Evolutionary conservation across 2,113 vertebrate species (phyloP), one percentile per base, ranked within the genome.

Genomic region (Leptodactylus fuscus): DNA sequence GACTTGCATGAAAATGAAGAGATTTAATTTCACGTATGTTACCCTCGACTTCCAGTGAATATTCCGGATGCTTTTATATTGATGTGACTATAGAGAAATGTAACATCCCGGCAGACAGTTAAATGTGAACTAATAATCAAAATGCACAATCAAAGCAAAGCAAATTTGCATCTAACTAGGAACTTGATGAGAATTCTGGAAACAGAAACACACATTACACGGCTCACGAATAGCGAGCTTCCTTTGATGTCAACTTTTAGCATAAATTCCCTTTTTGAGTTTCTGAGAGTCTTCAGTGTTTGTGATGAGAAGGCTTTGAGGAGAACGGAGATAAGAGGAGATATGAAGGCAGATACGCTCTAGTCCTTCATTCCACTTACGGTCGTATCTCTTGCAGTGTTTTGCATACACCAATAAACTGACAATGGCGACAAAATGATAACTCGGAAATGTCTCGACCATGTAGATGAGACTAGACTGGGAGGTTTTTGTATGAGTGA

Each of bases 231-330:
- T 92, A 65, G 87, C 90, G 88, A 89, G 87, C 89, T 90, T 87
- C 88, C 90, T 95, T 95, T 96, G 92, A 95, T 94, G 89, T 93
- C 76, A 90, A 89, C 90, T 90, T 94, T 95, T 93, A 94, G 94
- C 94, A 96, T 95, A 93, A 90, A 95, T 94, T 90, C 67, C 89
- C 89, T 91, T 94, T 51, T 91, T 92, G 89, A 91, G 90, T 88
- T 89, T 92, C 90, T 95, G 88, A 95, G 93, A 93, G 88, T 91
- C 91, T 91, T 91, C 89, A 22, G 49, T 86, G 27, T 91, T 92
- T 93, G 62, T 46, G 76, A 90, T 88, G 82, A 91, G 88, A 88
- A 90, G 81, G 27, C 87, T 90, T 90, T 94, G 91, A 92, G 91
- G 91, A 87, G 90, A 90, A 91, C 92, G 81, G 91, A 92, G 82